phyloP scores from a whole-genome alignment of 2,888 invertebrate species.

The Agrotis exclamationis region DNA sequence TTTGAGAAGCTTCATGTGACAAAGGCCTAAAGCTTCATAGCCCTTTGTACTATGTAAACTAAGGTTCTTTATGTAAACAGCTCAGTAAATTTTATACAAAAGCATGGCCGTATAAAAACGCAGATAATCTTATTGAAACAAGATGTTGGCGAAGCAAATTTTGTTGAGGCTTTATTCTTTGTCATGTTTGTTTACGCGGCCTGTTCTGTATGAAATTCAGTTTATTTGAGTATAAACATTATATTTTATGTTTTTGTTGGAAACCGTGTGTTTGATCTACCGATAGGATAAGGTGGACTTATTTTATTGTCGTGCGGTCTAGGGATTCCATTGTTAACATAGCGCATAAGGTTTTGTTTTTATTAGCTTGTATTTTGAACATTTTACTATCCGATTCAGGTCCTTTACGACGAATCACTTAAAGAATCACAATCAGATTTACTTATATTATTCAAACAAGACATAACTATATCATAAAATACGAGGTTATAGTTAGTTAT shows the following conservation, averaged over 20 bases:
- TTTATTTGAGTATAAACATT: conserved; percentile 27
- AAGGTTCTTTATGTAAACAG: conserved; percentile 60
- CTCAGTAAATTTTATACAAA: conserved; percentile 66
- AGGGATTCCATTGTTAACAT: neutral
- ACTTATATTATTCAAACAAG: neutral
- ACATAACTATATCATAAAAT: neutral
- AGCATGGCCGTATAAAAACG: conserved; percentile 64
- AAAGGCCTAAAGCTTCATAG: conserved; percentile 40
- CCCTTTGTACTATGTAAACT: conserved; percentile 56
- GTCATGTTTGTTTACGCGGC: conserved; percentile 18
- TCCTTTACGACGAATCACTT: too few relatives aligned
- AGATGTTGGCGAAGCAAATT: conserved; percentile 63
- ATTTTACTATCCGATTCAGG: too few relatives aligned
- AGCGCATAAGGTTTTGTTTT: neutral
- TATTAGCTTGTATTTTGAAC: too few relatives aligned
- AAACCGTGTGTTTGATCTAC: conserved; percentile 25
- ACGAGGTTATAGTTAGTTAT: conserved; percentile 9
- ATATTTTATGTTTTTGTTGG: conserved; percentile 28
- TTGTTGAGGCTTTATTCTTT: conserved; percentile 53
- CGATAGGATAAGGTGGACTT: neutral
- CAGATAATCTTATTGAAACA: conserved; percentile 69
- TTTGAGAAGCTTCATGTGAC: conserved; percentile 1
- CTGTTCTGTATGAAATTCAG: conserved; percentile 15
- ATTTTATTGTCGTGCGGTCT: neutral
- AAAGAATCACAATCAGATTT: neutral